Conservation (phyloP, 2,113 vertebrate genomes). For the Solenodon paradoxus region DNA sequence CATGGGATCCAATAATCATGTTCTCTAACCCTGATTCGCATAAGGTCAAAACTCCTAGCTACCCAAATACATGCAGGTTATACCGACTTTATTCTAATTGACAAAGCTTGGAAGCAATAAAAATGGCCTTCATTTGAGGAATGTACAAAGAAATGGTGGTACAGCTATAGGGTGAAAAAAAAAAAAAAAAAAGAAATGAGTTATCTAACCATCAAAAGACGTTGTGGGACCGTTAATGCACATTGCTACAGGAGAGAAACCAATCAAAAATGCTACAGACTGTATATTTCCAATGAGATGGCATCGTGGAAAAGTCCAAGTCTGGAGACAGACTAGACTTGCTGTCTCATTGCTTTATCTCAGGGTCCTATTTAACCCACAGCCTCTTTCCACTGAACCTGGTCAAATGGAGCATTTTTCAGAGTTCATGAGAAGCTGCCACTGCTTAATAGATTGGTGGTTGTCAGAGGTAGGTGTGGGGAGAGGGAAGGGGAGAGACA, state of each 20-base stretch:
- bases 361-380: background rate
- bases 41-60: background rate
- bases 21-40: background rate
- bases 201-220: background rate
- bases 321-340: background rate
- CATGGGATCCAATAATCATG: background rate
- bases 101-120: background rate
- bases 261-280: background rate
- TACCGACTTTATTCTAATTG: background rate
- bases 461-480: background rate
- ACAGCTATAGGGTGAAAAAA: too few relatives aligned
- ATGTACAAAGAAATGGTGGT: background rate
- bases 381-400: conserved; percentile 24
- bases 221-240: background rate
- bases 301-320: background rate
- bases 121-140: background rate
- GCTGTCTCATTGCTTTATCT: conserved; percentile 10
- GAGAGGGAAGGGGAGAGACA: background rate
- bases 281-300: background rate
- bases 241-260: background rate
- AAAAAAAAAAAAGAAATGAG: background rate
- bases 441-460: background rate
- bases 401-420: conserved; percentile 38
- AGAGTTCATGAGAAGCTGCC: background rate
- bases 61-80: background rate